These are phyloP conservation scores for Yponomeuta sedellus DNA, from an alignment of 2,888 invertebrate species.

Conservation along the genomic window DNA sequence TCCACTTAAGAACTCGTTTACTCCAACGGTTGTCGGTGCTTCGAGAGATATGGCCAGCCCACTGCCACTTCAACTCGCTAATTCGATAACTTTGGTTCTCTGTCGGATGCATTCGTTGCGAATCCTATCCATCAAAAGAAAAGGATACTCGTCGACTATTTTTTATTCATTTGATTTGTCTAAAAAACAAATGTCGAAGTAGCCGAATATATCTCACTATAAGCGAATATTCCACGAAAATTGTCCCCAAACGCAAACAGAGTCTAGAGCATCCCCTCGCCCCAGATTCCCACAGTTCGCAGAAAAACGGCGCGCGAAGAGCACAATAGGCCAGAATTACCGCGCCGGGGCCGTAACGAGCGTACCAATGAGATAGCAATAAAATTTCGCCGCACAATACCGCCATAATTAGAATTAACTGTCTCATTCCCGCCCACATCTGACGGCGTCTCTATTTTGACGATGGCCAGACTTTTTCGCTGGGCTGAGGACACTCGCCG, in stretches of 20 bases:
- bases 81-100: no score
- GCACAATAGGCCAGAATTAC: slow-evolving; percentile 68
- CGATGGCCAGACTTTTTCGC: slow-evolving; percentile 37
- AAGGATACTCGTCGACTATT: no score
- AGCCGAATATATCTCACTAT: not conserved
- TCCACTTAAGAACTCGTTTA: no score
- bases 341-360: slow-evolving; percentile 53
- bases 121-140: no score
- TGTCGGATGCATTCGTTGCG: no score
- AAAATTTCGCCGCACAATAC: slow-evolving; percentile 71
- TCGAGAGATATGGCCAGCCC: no score
- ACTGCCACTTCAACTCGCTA: no score
- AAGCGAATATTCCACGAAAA: slow-evolving; percentile 15
- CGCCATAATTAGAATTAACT: slow-evolving; percentile 73
- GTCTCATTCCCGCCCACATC: slow-evolving; percentile 69
- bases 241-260: slow-evolving; percentile 30
- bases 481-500: not conserved
- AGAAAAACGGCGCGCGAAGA: slow-evolving; percentile 50
- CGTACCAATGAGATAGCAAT: slow-evolving; percentile 71
- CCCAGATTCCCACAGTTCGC: slow-evolving; percentile 63
- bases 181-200: no score
- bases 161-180: no score
- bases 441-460: slow-evolving; percentile 41
- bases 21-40: no score
- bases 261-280: slow-evolving; percentile 45